A percentile compares a stretch with the other conserved stretches of the same genome.
Conservation (phyloP, 2,113 vertebrate species). For the Thomomys bottae region DNA sequence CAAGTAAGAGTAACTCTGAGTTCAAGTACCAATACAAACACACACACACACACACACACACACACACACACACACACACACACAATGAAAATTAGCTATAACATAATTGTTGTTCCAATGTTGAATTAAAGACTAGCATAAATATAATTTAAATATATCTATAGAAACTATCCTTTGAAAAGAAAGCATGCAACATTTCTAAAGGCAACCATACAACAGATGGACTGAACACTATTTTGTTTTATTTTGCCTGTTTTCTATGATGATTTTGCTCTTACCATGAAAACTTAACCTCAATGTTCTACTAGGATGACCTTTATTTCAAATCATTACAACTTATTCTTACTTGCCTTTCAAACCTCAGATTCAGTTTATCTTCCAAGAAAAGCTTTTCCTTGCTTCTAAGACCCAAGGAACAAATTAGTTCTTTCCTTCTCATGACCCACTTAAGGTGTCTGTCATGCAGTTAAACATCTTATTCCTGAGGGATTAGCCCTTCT, state of each 20-base stretch:
- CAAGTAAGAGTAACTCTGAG: too few relatives aligned
- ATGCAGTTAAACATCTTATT: not conserved
- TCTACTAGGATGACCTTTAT: not conserved
- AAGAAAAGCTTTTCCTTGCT: not conserved
- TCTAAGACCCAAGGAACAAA: not conserved
- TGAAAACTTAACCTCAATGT: not conserved
- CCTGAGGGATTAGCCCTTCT: not conserved
- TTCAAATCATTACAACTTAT: not conserved
- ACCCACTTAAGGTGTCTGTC: not conserved
- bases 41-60: not conserved
- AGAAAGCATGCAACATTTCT: not conserved
- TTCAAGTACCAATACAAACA: too few relatives aligned
- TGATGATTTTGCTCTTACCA: not conserved
- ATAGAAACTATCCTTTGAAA: not conserved
- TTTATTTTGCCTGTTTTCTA: not conserved
- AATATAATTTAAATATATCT: not conserved
- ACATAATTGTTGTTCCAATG: not conserved
- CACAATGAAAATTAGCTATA: slow-evolving; percentile 2
- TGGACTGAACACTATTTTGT: not conserved
- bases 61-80: not conserved
- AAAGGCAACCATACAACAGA: not conserved
- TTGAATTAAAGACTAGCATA: not conserved
- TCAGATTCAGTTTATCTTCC: not conserved
- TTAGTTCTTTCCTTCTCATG: not conserved
- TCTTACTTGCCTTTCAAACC: not conserved